Base-by-base conservation (phyloP, 2,888 invertebrate genomes). In the Caenorhabditis auriculariae region DNA sequence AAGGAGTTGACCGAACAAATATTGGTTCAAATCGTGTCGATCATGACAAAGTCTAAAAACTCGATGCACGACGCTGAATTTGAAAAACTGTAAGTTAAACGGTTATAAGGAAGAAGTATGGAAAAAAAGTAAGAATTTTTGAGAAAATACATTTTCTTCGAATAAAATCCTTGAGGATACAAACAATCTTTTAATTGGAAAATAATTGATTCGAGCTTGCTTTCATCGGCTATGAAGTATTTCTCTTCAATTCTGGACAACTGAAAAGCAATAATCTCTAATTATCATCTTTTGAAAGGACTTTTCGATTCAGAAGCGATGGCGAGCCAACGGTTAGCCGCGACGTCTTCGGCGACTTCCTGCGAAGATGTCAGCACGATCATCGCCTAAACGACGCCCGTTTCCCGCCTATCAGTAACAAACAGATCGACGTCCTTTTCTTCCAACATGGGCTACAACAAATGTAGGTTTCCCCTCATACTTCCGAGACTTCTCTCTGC, bases 381-480 rank as follows among this genome's bases (percentile, higher is more conserved):
- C 95, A 95, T 12, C 88, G 96, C 27, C 87, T 98, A 69, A 98
- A 98, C 85, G 96, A 98, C 87, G 96, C 98, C 82, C 37, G 64
- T 12, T 58, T 56, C 51, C 53, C 50, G 27, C 58, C 55, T n/a
- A 47, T 65, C n/a, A 53, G 50, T 1, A 47, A 55, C 26, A 48
- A 51, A 12, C 61, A 57, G 21, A 48, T 70, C 21, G 46, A 66
- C 7, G 26, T 44, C 35, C 49, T 54, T 27, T 39, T 70, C 26
- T n/a, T n/a, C n/a, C n/a, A n/a, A n/a, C n/a, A n/a, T n/a, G n/a
- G n/a, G n/a, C n/a, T n/a, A n/a, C n/a, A n/a, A n/a, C n/a, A n/a
- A n/a, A n/a, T n/a, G n/a, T n/a, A n/a, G n/a, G n/a, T n/a, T n/a
- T n/a, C n/a, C n/a, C n/a, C n/a, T n/a, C n/a, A n/a, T n/a, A n/a